phyloP scores from a whole-genome alignment of 2,888 invertebrate genomes.

The Branchipolynoe longqiensis region DNA sequence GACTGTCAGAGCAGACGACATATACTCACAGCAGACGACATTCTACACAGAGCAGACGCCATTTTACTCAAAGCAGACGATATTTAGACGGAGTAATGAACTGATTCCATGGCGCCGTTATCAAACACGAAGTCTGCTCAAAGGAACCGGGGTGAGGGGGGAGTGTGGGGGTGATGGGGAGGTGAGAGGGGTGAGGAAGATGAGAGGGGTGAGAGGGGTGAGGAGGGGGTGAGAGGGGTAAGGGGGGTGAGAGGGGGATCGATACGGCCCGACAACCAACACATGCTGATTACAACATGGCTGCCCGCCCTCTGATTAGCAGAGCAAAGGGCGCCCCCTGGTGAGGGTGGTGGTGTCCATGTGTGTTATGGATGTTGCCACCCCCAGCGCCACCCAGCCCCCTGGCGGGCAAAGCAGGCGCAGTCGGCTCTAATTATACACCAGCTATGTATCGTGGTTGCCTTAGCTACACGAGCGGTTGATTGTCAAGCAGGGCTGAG shows the following conservation, averaged over 20 bases:
- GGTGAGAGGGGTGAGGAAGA: background rate
- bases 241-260: constrained; percentile 7
- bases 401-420: background rate
- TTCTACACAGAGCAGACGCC: too few species aligned
- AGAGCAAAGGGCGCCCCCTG: constrained; percentile 23
- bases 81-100: background rate
- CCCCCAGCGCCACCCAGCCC: background rate
- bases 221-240: too few species aligned
- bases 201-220: background rate
- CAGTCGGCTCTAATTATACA: background rate
- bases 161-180: background rate
- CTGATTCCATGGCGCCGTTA: constrained; percentile 23
- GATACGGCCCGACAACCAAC: background rate
- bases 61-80: constrained; percentile 34
- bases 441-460: too few species aligned
- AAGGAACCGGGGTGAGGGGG: background rate
- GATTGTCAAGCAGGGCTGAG: background rate
- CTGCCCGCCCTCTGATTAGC: constrained; percentile 21
- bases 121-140: constrained; percentile 32
- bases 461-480: background rate
- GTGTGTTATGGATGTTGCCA: too few species aligned
- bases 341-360: background rate
- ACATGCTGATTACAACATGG: constrained; percentile 44
- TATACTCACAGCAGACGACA: too few species aligned
- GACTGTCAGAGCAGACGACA: too few species aligned